Conservation (phyloP, 2,888 invertebrate genomes). For the Thyatira batis region DNA sequence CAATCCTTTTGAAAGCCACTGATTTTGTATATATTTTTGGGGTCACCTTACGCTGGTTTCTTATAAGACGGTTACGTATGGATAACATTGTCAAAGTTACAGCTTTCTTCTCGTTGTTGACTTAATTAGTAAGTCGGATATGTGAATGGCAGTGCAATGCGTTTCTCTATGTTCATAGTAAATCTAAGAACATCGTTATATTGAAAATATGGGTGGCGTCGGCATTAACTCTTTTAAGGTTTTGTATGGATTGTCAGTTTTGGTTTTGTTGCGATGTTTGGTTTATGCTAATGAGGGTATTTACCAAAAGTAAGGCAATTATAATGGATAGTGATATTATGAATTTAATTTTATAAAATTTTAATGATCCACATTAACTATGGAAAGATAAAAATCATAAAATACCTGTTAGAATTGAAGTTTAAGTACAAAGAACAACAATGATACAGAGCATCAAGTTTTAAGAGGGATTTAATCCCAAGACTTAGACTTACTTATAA, state of each 20-base stretch:
- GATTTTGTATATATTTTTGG: conserved; percentile 12
- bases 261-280: conserved; percentile 40
- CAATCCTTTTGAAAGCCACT: conserved; percentile 13
- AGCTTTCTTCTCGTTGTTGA: conserved; percentile 77
- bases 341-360: too few relatives aligned
- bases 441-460: too few relatives aligned
- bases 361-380: too few relatives aligned
- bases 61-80: conserved; percentile 71
- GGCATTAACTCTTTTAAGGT: conserved; percentile 42
- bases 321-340: neutral
- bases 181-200: conserved; percentile 76
- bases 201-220: conserved; percentile 73
- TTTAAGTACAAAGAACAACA: too few relatives aligned
- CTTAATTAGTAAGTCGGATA: conserved; percentile 82
- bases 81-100: conserved; percentile 80
- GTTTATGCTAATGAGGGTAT: conserved; percentile 20
- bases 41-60: conserved; percentile 49
- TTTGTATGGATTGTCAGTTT: conserved; percentile 44
- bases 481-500: too few relatives aligned
- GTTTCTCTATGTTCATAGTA: conserved; percentile 58
- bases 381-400: too few relatives aligned
- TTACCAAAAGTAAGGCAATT: neutral
- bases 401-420: too few relatives aligned
- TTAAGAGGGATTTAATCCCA: too few relatives aligned
- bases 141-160: conserved; percentile 81